Evolutionary conservation across 2,113 vertebrate species (phyloP), one percentile per base, ranked within the genome.

Genomic region (Brachypteracias leptosomus): DNA sequence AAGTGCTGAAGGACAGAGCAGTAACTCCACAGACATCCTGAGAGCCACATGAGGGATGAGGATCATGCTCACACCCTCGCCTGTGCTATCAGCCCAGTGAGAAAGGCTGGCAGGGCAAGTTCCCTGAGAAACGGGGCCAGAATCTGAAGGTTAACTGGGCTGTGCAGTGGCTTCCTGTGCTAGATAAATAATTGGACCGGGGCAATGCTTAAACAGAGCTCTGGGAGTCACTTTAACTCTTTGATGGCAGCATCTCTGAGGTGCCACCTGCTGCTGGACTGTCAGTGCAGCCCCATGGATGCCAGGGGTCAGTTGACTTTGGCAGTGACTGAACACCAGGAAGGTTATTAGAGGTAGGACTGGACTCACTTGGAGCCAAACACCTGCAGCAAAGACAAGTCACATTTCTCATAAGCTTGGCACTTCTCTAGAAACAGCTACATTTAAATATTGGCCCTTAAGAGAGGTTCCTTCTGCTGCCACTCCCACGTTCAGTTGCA

Each of bases 61-160:
- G 81, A 77, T 67, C 15, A 13, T 5, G 12, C 79, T 83, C 95
- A 81, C 87, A 92, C 29, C 40, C 36, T 81, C 91, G 78, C 36
- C 4, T 17, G 77, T 2, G 25, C 35, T 94, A 83, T 92, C 91
- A 85, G 88, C 10, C 59, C 81, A 95, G 70, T 79, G 93, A 94
- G 97, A 94, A 95, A 66, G 71, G 74, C 73, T 94, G 89, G 71
- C 91, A 94, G 5, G 75, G 87, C 77, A 71, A 77, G 71, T 91
- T 96, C 83, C 89, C 93, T 36, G 33, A 57, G 76, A 83, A 96
- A 58, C 84, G 38, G 58, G 68, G 91, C 91, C 83, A 76, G 80
- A 89, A 93, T 80, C 51, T 63, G 89, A 97, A 97, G 90, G 93
- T 88, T 93, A 93, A 94, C 87, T 84, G 82, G 55, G 59, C 81